phyloP scores from a whole-genome alignment of 1,140 invertebrate species.

The Drosophila orena region DNA sequence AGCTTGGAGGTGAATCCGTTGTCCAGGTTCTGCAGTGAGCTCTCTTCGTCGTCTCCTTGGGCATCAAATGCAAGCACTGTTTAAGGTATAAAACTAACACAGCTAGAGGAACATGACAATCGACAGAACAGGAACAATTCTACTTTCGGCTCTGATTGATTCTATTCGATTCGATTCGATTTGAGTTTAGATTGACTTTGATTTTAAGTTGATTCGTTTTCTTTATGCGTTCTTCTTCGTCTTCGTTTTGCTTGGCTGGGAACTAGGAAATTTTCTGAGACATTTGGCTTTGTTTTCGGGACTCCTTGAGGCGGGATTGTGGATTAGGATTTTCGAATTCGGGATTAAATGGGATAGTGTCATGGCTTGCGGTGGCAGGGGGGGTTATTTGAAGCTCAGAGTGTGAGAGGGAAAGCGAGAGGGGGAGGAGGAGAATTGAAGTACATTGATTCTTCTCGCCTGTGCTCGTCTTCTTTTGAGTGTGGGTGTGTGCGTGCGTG shows the following conservation, averaged over 20 bases:
- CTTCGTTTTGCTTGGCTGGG: slow-evolving; percentile 25
- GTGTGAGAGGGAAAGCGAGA: slow-evolving; percentile 12
- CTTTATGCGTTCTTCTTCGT: slow-evolving; percentile 26
- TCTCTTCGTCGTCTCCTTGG: slow-evolving; percentile 98
- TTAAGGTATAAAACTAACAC: slow-evolving; percentile 92
- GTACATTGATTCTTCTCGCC: slow-evolving; percentile 10
- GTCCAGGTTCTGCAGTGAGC: slow-evolving; percentile 90
- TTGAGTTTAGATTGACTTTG: background rate
- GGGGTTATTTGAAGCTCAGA: background rate
- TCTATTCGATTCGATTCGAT: background rate
- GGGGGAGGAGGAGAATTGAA: slow-evolving; percentile 1
- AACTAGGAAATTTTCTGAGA: slow-evolving; percentile 48
- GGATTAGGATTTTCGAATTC: background rate
- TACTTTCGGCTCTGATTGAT: slow-evolving; percentile 56
- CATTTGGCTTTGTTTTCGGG: slow-evolving; percentile 33
- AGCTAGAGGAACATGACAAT: slow-evolving; percentile 85
- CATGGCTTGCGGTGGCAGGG: background rate
- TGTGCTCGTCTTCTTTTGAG: slow-evolving; percentile 8
- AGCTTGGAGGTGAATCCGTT: slow-evolving; percentile 92
- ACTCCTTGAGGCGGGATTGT: slow-evolving; percentile 9
- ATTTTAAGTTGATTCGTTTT: slow-evolving; percentile 12
- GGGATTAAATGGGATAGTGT: slow-evolving; percentile 13
- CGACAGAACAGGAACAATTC: slow-evolving; percentile 85
- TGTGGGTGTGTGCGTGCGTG: slow-evolving; percentile 33
- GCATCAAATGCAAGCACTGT: slow-evolving; percentile 99